Evolutionary conservation across 1,140 invertebrate species (phyloP).

Genomic region (Caligus rogercresseyi): DNA sequence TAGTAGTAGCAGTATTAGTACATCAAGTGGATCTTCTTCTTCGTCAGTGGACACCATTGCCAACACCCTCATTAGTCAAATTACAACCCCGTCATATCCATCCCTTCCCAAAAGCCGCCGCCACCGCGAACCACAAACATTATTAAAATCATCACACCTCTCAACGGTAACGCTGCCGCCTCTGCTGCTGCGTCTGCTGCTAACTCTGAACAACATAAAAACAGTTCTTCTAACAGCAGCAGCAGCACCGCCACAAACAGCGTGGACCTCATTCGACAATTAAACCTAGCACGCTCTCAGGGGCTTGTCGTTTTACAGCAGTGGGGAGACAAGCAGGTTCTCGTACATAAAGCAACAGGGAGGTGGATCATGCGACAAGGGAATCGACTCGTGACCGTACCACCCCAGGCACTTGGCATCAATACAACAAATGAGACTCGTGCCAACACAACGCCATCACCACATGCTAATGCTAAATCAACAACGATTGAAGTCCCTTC

Average conservation of each 20-base stretch:
- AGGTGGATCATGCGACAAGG: conserved; percentile 2
- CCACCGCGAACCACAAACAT: background rate
- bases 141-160: background rate
- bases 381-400: conserved; percentile 1
- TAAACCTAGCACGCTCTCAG: background rate
- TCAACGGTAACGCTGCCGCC: too few relatives aligned
- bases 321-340: conserved; percentile 4
- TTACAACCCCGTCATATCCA: background rate
- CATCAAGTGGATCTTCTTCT: background rate
- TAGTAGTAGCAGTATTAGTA: background rate
- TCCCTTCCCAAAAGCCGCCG: background rate
- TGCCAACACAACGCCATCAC: background rate
- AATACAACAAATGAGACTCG: too few relatives aligned
- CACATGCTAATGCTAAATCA: too few relatives aligned
- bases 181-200: too few relatives aligned
- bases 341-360: conserved; percentile 2
- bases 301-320: background rate
- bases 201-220: too few relatives aligned
- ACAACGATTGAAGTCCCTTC: background rate
- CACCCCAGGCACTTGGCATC: conserved; percentile 1
- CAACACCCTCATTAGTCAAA: conserved; percentile 5
- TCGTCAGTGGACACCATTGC: conserved; percentile 2
- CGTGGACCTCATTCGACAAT: conserved; percentile 1
- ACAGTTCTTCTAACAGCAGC: too few relatives aligned
- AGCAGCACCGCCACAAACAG: too few relatives aligned